Evolutionary conservation across 2,888 invertebrate genomes (phyloP).

Genomic region (Troides aeacus): DNA sequence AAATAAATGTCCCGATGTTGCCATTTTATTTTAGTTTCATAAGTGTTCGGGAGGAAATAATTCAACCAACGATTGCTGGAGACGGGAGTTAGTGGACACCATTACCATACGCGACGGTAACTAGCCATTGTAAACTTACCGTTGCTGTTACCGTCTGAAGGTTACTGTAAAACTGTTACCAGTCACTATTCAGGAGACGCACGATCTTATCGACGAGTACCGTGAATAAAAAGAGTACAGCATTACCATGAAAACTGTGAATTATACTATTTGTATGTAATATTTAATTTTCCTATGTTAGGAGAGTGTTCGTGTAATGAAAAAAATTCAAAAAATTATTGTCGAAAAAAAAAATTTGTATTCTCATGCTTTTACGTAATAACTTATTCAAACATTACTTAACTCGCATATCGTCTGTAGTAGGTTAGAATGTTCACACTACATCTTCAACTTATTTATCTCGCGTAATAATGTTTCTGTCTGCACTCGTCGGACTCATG

Average conservation of each 20-base stretch:
- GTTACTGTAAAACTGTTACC: no score
- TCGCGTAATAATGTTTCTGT: no score
- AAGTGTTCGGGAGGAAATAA: slow-evolving; percentile 28
- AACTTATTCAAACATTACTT: no score
- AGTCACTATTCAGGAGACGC: slow-evolving; percentile 3
- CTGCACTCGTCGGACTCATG: no score
- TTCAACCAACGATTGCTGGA: slow-evolving; percentile 26
- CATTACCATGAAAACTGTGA: neutral
- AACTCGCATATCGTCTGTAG: no score
- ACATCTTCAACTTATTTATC: no score
- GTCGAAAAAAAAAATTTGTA: no score
- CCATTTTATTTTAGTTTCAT: neutral
- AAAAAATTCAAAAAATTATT: no score
- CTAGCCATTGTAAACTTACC: slow-evolving; percentile 12
- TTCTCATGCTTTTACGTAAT: no score
- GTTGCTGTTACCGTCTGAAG: slow-evolving; percentile 15
- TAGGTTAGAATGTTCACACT: no score
- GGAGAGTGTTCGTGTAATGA: no score
- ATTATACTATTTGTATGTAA: neutral
- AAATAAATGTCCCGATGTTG: slow-evolving; percentile 17
- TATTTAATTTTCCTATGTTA: neutral
- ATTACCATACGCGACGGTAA: slow-evolving; percentile 8
- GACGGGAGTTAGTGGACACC: slow-evolving; percentile 12
- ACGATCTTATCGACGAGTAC: slow-evolving; percentile 12
- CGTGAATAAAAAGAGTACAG: neutral